Evolutionary conservation across 2,888 invertebrate genomes (phyloP), one percentile per base, ranked within the genome.

Genomic region (Galerucella pusilla): DNA sequence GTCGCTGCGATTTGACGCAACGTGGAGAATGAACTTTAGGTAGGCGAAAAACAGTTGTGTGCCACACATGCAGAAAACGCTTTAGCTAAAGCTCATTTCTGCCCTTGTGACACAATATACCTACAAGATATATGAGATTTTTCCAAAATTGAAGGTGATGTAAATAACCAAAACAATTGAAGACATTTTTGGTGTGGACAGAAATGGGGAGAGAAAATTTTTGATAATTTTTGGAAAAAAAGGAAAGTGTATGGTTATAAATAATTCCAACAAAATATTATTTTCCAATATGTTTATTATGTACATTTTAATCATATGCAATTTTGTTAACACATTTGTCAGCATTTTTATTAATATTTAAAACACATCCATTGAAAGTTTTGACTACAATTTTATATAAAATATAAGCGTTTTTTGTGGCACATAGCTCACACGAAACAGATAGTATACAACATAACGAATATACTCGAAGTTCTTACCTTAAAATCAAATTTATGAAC

Each of bases 241-340:
- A 28, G 28, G 28, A 28, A 28, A 28, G 28, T 28, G 35, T 35
- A 7, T 35, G 7, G 35, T 35, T 35, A 12, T 49, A 49, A 11
- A 11, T 49, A 49, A 49, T 12, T 49, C 12, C 10, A 46, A 46
- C 10, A 5, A 20, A 59, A 6, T 10, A 59, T 20, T 20, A 59
- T 16, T 59, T 59, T 59, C 20, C n/a, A 59, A 9, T 20, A 16
- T 20, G 16, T 65, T 65, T 65, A 65, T 49, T 65, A 65, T 65
- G 46, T 65, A 65, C 65, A 65, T 49, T 49, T n/a, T 49, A 46
- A 20, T 49, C 20, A 65, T 16, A 65, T 46, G 65, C 65, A 65
- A 65, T 65, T 65, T 65, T 45, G 11, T 65, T 65, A 65, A 65
- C 65, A 65, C 45, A 65, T 25, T 64, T 45, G 64, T 64, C 45